A percentile compares a stretch with the other conserved stretches of the same genome.
Evolutionary conservation across 2,888 invertebrate species (phyloP).

Genomic region (Tuta absoluta): DNA sequence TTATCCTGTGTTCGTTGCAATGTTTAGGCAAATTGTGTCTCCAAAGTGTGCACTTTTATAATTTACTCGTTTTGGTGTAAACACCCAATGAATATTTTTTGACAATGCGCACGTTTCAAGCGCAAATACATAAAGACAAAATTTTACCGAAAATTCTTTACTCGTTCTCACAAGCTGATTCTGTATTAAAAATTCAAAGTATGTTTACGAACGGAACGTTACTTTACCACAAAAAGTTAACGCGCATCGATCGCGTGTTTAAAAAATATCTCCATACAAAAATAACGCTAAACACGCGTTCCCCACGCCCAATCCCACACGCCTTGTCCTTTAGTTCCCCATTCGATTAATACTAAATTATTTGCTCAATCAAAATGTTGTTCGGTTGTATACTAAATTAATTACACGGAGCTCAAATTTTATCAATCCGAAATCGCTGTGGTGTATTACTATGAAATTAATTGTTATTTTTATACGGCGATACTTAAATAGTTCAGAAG

Average conservation of each 20-base stretch:
- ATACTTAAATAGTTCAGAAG: conserved; percentile 49
- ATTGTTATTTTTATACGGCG: conserved; percentile 70
- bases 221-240: no score
- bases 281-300: background rate
- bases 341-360: conserved; percentile 38
- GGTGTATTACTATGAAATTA: conserved; percentile 50
- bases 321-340: conserved; percentile 7
- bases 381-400: conserved; percentile 31
- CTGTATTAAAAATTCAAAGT: no score
- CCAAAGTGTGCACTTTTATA: background rate
- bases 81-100: background rate
- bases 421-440: conserved; percentile 29
- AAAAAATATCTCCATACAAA: background rate
- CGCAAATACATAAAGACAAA: background rate
- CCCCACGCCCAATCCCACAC: no score
- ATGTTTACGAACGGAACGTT: no score
- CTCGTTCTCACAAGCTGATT: no score
- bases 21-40: background rate
- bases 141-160: background rate
- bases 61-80: background rate
- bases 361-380: conserved; percentile 49
- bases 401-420: conserved; percentile 46
- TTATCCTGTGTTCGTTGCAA: background rate
- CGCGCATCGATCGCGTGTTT: no score
- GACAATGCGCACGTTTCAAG: background rate